A percentile compares a stretch with the other conserved stretches of the same genome.
phyloP scores from a whole-genome alignment of 2,888 invertebrate genomes.

The Toxonevra muliebris region DNA sequence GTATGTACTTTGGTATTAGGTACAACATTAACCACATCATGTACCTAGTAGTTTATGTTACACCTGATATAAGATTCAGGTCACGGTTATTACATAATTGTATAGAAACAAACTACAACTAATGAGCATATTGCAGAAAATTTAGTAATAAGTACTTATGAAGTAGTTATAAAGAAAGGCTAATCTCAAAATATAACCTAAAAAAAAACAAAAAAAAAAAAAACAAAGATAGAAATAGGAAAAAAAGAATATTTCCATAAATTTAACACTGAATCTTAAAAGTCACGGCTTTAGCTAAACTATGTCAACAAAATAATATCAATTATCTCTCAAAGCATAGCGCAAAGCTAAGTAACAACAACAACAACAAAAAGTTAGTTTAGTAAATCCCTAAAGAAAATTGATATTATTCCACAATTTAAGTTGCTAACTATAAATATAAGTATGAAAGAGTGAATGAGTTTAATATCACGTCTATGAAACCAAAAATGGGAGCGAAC shows the following conservation, averaged over 20 bases:
- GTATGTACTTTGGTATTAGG: too few relatives aligned
- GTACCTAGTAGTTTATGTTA: conserved; percentile 39
- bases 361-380: background rate
- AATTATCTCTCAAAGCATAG: background rate
- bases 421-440: background rate
- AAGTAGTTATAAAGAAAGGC: background rate
- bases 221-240: background rate
- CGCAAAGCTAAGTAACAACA: background rate
- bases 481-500: conserved; percentile 46
- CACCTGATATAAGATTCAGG: conserved; percentile 49
- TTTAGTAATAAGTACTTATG: conserved; percentile 8
- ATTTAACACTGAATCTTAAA: too few relatives aligned
- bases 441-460: conserved; percentile 9
- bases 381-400: background rate
- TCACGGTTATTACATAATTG: conserved; percentile 41
- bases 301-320: background rate
- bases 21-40: too few relatives aligned
- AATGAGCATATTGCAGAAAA: conserved; percentile 1
- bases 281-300: too few relatives aligned
- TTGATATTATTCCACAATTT: background rate
- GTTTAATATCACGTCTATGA: too few relatives aligned
- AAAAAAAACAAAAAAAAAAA: conserved; percentile 12
- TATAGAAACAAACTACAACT: background rate
- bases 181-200: background rate
- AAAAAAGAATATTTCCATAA: background rate